Percentiles rank a stretch among this genome's conserved stretches.
Evolutionary conservation across 2,888 invertebrate species (phyloP).

Genomic region (Trichopria drosophilae): DNA sequence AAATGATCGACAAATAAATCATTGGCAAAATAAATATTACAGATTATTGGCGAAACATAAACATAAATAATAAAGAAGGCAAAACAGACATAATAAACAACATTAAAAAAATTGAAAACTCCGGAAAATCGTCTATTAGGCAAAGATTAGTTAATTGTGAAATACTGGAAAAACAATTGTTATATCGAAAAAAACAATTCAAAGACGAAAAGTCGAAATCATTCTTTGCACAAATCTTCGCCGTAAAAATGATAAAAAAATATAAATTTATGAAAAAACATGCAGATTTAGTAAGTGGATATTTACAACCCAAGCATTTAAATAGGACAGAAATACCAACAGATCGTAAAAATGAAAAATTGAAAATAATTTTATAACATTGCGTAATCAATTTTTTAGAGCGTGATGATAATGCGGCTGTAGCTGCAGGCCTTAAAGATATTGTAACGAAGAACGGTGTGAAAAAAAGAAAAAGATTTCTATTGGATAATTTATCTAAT

Average conservation of each 20-base stretch:
- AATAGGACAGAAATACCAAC: too few relatives aligned
- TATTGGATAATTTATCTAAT: constrained; percentile 18
- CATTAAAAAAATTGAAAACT: constrained; percentile 11
- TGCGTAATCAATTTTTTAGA: constrained; percentile 10
- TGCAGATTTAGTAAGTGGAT: too few relatives aligned
- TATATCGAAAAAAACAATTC: constrained; percentile 4
- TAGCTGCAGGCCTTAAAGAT: constrained; percentile 19
- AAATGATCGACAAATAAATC: neutral
- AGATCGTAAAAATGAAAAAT: too few relatives aligned
- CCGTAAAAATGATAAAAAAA: too few relatives aligned
- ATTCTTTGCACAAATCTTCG: constrained; percentile 10
- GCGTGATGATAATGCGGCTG: constrained; percentile 20
- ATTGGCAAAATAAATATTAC: constrained; percentile 18
- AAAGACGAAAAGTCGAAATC: constrained; percentile 15
- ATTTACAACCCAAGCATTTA: too few relatives aligned
- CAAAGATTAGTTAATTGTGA: constrained; percentile 8
- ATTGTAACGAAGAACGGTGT: too few relatives aligned
- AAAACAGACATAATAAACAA: constrained; percentile 12
- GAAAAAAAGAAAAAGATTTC: constrained; percentile 19
- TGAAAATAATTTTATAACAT: too few relatives aligned
- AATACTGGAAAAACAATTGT: constrained; percentile 11
- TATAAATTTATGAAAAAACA: too few relatives aligned
- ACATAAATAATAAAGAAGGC: too few relatives aligned
- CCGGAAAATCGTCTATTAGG: constrained; percentile 5
- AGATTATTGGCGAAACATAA: too few relatives aligned